Percentiles rank a stretch among this genome's conserved stretches.
phyloP scores from a whole-genome alignment of 2,888 invertebrate species.

The Lottia gigantea region DNA sequence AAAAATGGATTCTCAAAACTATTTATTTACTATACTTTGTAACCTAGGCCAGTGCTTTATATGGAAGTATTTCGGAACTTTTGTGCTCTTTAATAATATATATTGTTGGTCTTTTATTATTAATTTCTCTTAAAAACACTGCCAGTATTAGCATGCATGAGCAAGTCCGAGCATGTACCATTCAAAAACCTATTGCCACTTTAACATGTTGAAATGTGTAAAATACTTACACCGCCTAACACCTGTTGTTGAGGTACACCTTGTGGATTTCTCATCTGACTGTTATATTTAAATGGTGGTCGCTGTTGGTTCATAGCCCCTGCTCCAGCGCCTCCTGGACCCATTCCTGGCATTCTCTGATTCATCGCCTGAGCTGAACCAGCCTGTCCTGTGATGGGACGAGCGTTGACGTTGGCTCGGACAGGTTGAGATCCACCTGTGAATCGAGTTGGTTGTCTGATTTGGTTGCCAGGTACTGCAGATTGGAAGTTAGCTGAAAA shows the following conservation, averaged over 20 bases:
- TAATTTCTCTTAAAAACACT: no score
- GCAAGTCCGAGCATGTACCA: no score
- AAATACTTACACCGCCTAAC: slow-evolving; percentile 31
- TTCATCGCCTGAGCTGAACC: slow-evolving; percentile 73
- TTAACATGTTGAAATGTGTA: no score
- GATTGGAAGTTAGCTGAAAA: slow-evolving; percentile 30
- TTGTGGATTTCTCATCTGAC: slow-evolving; percentile 34
- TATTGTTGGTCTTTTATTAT: no score
- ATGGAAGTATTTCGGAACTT: no score
- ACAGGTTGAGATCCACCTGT: slow-evolving; percentile 30
- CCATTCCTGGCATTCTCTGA: slow-evolving; percentile 68
- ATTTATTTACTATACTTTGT: no score
- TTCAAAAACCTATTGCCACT: no score
- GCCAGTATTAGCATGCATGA: no score
- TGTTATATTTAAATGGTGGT: slow-evolving; percentile 34
- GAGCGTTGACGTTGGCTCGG: slow-evolving; percentile 70
- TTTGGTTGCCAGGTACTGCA: slow-evolving; percentile 42
- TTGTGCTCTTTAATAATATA: no score
- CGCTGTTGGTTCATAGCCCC: slow-evolving; percentile 33
- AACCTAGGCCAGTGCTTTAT: no score
- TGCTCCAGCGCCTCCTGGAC: slow-evolving; percentile 27
- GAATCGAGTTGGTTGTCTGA: slow-evolving; percentile 51
- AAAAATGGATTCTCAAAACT: no score
- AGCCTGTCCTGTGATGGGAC: slow-evolving; percentile 82
- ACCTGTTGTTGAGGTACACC: slow-evolving; percentile 28